Base-by-base conservation (phyloP, 2,888 invertebrate species). In the Synergus laeviventris region DNA sequence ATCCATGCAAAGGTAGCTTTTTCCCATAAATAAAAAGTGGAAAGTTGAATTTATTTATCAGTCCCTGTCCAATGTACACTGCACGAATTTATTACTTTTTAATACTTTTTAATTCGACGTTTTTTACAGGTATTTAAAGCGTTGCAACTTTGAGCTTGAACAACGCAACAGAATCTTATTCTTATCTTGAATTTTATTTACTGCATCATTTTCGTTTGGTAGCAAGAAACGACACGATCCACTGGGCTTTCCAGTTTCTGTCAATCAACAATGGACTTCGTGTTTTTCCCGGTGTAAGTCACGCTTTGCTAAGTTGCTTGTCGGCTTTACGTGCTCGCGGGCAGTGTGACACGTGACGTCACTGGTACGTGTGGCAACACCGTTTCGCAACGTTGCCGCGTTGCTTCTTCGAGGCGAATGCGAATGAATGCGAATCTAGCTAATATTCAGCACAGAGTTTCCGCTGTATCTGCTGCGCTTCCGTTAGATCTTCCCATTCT, bases 361-460 rank as follows among this genome's bases (percentile, higher is more conserved):
- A 80, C 36, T 36, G 31, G n/a, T 16, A 66, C 74, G 80, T 78
- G 77, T 80, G 80, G 78, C 78, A 80, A 78, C 78, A 70, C 77
- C 76, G 76, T 78, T 70, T 73, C 70, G 76, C 80, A 49, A 74
- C 61, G 80, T 80, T 80, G 77, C 77, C 76, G 73, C 74, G 64
- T 66, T 75, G 59, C 74, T 76, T 78, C 75, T 31, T 66, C 74
- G 74, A 42, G 66, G 24, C 66, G 42, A 24, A 70, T 31, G 7
- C 7, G 31, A n/a, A n/a, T n/a, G n/a, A n/a, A n/a, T n/a, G 31
- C 31, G 4, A 5, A 31, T 31, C 31, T 31, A 5, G 31, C 31
- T 31, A 31, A 31, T 24, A 70, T 70, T 49, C 64, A 39, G 21
- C 56, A n/a, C 39, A 42, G 42, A 21, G 21, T 39, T 21, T 42